phyloP scores from a whole-genome alignment of 2,797 vertebrate genomes.

The Macroramphosus scolopax region DNA sequence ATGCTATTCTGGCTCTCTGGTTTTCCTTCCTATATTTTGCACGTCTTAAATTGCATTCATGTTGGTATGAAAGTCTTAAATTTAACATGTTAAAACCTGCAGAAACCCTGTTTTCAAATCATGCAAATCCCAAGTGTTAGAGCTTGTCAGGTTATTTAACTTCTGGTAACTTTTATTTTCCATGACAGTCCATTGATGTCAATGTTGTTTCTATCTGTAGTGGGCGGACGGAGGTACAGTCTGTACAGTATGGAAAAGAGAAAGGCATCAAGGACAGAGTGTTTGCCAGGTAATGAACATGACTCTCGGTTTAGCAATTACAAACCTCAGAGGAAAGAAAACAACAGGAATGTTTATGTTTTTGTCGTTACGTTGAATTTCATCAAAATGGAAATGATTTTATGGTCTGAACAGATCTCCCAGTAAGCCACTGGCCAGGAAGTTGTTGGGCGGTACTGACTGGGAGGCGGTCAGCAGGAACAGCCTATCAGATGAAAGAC shows the following conservation, averaged over 20 bases:
- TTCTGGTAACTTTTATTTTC: background rate
- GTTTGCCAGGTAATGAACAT: constrained; percentile 88
- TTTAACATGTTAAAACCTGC: too few species aligned
- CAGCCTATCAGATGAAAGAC: constrained; percentile 91
- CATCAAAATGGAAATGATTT: background rate
- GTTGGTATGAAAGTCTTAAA: too few species aligned
- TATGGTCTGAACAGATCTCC: constrained; percentile 84
- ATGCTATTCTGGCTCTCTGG: too few species aligned
- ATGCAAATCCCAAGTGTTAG: background rate
- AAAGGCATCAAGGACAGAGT: constrained; percentile 95
- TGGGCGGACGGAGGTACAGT: constrained; percentile 96
- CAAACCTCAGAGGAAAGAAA: background rate
- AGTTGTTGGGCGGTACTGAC: constrained; percentile 87
- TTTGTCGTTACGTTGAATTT: background rate
- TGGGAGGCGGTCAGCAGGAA: constrained; percentile 96
- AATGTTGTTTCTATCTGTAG: constrained; percentile 71
- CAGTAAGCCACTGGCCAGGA: constrained; percentile 92
- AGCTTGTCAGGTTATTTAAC: background rate
- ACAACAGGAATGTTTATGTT: background rate
- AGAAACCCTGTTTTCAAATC: too few species aligned
- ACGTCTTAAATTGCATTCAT: too few species aligned
- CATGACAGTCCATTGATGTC: constrained; percentile 4
- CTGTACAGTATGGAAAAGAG: constrained; percentile 98
- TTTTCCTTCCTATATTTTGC: too few species aligned
- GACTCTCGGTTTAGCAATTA: background rate